Conservation (phyloP, 2,113 vertebrate genomes). For the Atractosteus spatula region DNA sequence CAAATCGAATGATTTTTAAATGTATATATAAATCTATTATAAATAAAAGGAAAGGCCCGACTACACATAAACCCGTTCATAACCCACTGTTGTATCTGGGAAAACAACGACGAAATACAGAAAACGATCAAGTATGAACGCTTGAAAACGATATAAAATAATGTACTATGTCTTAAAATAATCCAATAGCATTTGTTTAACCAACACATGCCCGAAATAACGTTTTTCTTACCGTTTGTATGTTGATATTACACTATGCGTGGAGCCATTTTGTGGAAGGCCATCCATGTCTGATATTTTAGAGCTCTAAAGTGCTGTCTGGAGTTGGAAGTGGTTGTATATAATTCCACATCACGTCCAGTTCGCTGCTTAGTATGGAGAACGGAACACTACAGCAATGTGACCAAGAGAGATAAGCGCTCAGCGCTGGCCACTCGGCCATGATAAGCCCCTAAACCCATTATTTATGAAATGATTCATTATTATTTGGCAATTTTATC, state of each 20-base stretch:
- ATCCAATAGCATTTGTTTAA: no score
- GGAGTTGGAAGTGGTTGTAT: slow-evolving; percentile 67
- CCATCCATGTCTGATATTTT: slow-evolving; percentile 78
- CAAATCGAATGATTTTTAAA: no score
- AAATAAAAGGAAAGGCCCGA: no score
- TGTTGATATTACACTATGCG: slow-evolving; percentile 81
- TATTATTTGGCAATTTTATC: slow-evolving; percentile 91
- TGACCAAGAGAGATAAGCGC: slow-evolving; percentile 85
- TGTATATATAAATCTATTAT: no score
- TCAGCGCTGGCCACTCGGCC: slow-evolving; percentile 83
- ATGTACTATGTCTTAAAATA: no score
- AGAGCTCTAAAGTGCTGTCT: slow-evolving; percentile 68
- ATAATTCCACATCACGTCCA: slow-evolving; percentile 82
- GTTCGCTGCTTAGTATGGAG: slow-evolving; percentile 84
- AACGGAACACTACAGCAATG: slow-evolving; percentile 88
- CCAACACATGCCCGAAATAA: neutral
- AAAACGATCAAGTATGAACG: no score
- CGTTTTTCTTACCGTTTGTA: slow-evolving; percentile 74
- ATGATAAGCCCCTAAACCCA: slow-evolving; percentile 88
- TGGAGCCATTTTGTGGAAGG: slow-evolving; percentile 89
- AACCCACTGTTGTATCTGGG: no score
- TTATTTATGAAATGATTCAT: slow-evolving; percentile 96
- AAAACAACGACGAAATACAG: no score
- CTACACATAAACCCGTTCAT: no score
- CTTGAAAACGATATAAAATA: no score